These are phyloP conservation scores for Drosophila erecta DNA, from an alignment of 1,140 invertebrate genomes.

Conservation along the genomic window DNA sequence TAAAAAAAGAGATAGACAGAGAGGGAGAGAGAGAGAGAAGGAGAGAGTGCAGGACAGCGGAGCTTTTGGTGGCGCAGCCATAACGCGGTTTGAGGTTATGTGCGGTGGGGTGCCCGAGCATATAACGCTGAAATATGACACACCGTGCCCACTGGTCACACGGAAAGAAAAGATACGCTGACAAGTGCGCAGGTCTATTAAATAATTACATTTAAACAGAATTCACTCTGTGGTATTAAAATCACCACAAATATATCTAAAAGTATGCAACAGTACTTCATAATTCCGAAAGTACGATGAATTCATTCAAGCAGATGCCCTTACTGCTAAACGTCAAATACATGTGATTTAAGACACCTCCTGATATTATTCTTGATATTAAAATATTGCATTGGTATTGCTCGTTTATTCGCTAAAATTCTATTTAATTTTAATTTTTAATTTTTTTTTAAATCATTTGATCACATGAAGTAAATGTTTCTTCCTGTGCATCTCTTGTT, in stretches of 20 bases:
- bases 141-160: constrained; percentile 24
- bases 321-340: too few relatives aligned
- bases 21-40: background rate
- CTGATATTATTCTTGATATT: too few relatives aligned
- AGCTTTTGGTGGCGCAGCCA: constrained; percentile 58
- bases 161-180: background rate
- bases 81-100: constrained; percentile 63
- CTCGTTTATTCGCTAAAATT: background rate
- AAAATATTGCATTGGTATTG: too few relatives aligned
- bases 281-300: background rate
- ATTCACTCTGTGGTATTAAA: background rate
- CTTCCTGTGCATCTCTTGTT: background rate
- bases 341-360: too few relatives aligned
- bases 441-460: background rate
- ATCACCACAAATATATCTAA: background rate
- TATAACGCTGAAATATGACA: constrained; percentile 53
- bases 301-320: too few relatives aligned
- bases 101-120: constrained; percentile 46
- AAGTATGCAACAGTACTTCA: background rate
- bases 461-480: background rate
- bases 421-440: too few relatives aligned
- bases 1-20: background rate
- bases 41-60: constrained; percentile 16
- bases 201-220: background rate
- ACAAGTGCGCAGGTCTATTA: background rate